Base-by-base conservation (phyloP, 2,113 vertebrate genomes). In the Pomatostomus ruficeps region DNA sequence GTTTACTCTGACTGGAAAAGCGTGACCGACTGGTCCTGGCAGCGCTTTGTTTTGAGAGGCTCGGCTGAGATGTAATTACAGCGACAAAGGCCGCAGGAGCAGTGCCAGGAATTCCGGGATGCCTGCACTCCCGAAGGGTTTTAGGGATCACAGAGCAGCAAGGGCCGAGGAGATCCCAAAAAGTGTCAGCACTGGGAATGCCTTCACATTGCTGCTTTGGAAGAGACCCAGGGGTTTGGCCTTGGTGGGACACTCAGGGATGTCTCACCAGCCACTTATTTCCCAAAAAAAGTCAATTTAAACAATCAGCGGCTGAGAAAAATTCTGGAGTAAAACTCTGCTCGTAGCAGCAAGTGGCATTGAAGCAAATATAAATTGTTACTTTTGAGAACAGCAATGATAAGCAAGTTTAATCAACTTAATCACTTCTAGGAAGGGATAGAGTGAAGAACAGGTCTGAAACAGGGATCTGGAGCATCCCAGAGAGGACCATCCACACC, bases 101-200 rank as follows among this genome's bases (percentile, higher is more conserved):
- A 61, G 77, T 96, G 82, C 94, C 91, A 85, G 91, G 96, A 96
- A 87, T 65, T 59, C 79, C 40, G 96, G 52, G 92, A 80, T 95
- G 51, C 65, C 77, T 71, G 51, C 38, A 14, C 70, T 59, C 91
- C 96, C 85, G 59, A 33, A 95, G 77, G 58, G 57, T 59, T 90
- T 92, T 61, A 75, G 31, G 91, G 88, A 71, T 36, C 23, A 9
- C 82, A 36, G 73, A 73, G n/a, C 6, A 49, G 38, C 33, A 36
- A 84, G 86, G 77, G 73, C 48, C 87, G 52, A 85, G 13, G 52
- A 82, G 46, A 40, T 10, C 68, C 29, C 11, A 0, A 9, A 29
- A 57, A 35, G 15, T 49, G 88, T 67, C 43, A 89, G 62, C 22
- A 6, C 45, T 81, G 95, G 68, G 35, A 88, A 89, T 43, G 31